These are phyloP conservation scores for Simalia tracyae DNA, from an alignment of 2,797 vertebrate species.

Conservation along the genomic window DNA sequence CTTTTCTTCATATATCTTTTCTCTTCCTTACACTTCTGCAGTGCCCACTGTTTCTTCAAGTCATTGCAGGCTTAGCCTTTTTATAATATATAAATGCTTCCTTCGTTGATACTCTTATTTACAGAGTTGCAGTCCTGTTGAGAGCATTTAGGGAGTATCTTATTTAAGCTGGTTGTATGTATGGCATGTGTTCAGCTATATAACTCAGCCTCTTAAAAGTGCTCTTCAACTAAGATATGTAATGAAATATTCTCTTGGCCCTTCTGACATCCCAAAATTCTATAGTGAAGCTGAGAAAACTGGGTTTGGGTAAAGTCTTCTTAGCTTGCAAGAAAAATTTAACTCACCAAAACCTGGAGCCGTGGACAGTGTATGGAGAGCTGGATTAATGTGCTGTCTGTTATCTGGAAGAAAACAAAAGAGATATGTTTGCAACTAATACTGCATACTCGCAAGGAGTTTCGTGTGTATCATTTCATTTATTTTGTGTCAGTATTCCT, in stretches of 20 bases:
- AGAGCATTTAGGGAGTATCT: not conserved
- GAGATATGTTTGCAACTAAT: not conserved
- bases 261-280: not conserved
- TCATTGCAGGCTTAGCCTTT: not conserved
- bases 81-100: not conserved
- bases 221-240: not conserved
- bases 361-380: slow-evolving; percentile 96
- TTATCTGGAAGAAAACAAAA: slow-evolving; percentile 79
- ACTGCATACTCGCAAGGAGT: not conserved
- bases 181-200: too few species aligned
- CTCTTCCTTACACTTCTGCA: not conserved
- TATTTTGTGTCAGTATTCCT: not conserved
- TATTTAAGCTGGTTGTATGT: not conserved
- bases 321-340: not conserved
- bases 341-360: slow-evolving; percentile 95
- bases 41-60: not conserved
- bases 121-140: not conserved
- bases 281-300: not conserved
- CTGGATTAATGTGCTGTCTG: slow-evolving; percentile 94
- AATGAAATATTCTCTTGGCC: not conserved
- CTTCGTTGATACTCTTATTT: not conserved
- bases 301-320: not conserved
- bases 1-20: too few species aligned
- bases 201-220: not conserved
- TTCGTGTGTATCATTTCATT: not conserved